These are phyloP conservation scores for Patella depressa DNA, from an alignment of 2,888 invertebrate genomes.

Conservation along the genomic window DNA sequence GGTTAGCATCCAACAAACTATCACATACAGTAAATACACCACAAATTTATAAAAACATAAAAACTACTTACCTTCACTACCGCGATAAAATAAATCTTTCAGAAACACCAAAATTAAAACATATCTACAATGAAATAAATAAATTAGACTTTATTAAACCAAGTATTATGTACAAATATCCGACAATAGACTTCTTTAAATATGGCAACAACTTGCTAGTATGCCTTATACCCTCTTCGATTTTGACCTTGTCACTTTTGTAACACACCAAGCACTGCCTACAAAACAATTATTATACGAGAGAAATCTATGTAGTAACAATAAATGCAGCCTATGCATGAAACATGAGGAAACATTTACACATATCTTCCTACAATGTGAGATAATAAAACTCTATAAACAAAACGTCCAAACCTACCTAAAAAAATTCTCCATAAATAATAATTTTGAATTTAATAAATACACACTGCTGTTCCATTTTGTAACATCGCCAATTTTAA, in stretches of 20 bases:
- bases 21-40: too few relatives aligned
- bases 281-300: not conserved
- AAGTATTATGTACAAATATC: too few relatives aligned
- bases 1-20: not conserved
- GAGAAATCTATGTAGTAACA: not conserved
- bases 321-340: not conserved
- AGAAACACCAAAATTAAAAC: not conserved
- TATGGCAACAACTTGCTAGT: too few relatives aligned
- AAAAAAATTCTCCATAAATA: too few relatives aligned
- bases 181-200: too few relatives aligned
- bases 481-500: too few relatives aligned
- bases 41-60: not conserved
- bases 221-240: not conserved
- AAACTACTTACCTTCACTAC: not conserved
- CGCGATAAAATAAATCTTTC: not conserved
- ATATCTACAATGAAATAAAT: not conserved
- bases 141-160: not conserved
- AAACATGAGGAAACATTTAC: not conserved
- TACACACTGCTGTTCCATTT: too few relatives aligned
- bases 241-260: not conserved
- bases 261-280: constrained; percentile 1
- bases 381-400: too few relatives aligned
- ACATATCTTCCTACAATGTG: constrained; percentile 4
- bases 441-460: too few relatives aligned
- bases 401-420: too few relatives aligned